Evolutionary conservation across 2,113 vertebrate genomes (phyloP).

Genomic region (Myotis brandtii): DNA sequence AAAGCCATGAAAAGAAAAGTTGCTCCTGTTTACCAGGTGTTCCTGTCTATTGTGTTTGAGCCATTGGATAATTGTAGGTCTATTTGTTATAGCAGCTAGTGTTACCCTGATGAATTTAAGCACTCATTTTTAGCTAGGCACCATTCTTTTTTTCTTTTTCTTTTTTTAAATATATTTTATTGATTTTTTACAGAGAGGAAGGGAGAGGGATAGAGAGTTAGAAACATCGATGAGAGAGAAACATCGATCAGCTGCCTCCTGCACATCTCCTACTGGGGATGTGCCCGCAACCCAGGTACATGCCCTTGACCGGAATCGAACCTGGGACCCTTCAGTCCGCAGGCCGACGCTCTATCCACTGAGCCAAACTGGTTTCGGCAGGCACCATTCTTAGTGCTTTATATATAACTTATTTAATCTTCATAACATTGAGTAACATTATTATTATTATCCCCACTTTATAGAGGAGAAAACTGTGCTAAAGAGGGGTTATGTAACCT

Average conservation of each 20-base stretch:
- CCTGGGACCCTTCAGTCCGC: no score
- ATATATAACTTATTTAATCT: background rate
- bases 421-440: background rate
- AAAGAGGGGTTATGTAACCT: background rate
- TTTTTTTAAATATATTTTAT: no score
- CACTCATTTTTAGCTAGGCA: background rate
- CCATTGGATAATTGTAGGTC: background rate
- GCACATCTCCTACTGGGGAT: no score
- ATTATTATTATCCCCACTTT: background rate
- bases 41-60: background rate
- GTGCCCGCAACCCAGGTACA: no score
- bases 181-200: no score
- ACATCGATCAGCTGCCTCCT: no score
- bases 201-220: no score
- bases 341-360: no score
- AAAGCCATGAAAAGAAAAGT: background rate
- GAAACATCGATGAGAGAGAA: no score
- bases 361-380: no score
- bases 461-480: background rate
- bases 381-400: slow-evolving; percentile 16
- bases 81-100: slow-evolving; percentile 9
- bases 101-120: background rate
- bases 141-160: no score
- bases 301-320: no score
- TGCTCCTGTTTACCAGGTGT: background rate